Percentiles rank a stretch among this genome's conserved stretches.
These are phyloP conservation scores for Labia minor DNA, from an alignment of 2,888 invertebrate genomes.

Conservation along the genomic window DNA sequence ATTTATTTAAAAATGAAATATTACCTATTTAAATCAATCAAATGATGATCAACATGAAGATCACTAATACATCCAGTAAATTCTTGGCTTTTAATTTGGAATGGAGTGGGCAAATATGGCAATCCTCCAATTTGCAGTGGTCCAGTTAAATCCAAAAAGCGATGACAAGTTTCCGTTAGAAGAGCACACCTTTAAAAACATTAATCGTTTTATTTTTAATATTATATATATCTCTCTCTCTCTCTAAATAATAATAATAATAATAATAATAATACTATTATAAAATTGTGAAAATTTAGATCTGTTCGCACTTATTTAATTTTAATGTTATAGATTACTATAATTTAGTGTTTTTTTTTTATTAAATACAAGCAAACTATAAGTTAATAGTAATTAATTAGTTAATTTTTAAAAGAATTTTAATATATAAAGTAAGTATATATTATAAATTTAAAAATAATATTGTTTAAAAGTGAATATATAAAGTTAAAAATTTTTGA, in stretches of 20 bases:
- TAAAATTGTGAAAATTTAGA: too few species aligned
- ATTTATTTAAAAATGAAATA: constrained; percentile 13
- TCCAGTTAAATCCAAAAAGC: constrained; percentile 82
- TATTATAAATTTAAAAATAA: too few species aligned
- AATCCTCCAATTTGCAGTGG: constrained; percentile 86
- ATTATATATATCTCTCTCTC: constrained; percentile 15
- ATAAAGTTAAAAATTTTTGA: too few species aligned
- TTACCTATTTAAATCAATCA: constrained; percentile 73
- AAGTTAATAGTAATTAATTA: too few species aligned
- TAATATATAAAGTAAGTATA: too few species aligned
- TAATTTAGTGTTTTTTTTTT: not conserved
- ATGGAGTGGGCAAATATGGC: constrained; percentile 67
- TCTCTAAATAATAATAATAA: too few species aligned
- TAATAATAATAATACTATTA: too few species aligned
- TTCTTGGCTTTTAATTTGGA: constrained; percentile 67
- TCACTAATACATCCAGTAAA: constrained; percentile 88
- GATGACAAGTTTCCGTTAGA: constrained; percentile 41
- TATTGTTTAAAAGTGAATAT: too few species aligned
- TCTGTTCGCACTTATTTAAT: too few species aligned
- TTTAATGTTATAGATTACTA: too few species aligned
- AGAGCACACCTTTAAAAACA: constrained; percentile 36
- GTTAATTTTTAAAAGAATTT: too few species aligned
- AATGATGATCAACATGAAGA: constrained; percentile 71
- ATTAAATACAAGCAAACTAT: not conserved
- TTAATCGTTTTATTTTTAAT: constrained; percentile 3